These are phyloP conservation scores for Cranoglanis bouderius DNA, from an alignment of 2,113 vertebrate species.

Conservation along the genomic window DNA sequence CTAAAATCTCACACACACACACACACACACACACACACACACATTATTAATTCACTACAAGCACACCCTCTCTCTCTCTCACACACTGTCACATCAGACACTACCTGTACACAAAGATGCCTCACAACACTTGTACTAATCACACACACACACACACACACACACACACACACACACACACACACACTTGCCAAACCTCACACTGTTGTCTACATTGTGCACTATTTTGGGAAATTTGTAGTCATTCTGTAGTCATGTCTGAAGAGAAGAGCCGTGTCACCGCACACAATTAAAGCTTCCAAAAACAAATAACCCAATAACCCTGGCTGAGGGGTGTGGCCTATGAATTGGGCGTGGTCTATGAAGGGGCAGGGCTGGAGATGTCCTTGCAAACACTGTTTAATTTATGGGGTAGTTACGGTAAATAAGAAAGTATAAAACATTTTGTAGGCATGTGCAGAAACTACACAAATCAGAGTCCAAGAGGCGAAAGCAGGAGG, in stretches of 20 bases:
- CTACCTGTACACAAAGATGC: not conserved
- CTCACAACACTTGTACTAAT: not conserved
- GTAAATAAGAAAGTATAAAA: not conserved
- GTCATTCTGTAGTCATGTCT: no score
- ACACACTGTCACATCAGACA: not conserved
- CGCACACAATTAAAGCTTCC: no score
- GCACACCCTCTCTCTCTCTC: not conserved
- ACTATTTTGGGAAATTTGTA: no score
- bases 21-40: slow-evolving; percentile 20
- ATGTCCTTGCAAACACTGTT: not conserved
- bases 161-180: no score
- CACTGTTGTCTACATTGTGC: no score
- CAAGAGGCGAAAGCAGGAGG: not conserved
- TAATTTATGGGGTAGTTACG: not conserved
- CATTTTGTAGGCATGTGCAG: no score
- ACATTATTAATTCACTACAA: not conserved
- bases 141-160: not conserved
- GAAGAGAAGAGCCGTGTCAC: no score
- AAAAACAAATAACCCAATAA: not conserved
- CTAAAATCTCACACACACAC: not conserved
- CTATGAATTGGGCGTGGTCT: not conserved
- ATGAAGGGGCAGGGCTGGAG: not conserved
- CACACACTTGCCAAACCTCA: no score
- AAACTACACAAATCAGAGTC: not conserved
- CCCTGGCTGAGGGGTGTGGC: not conserved